Conservation (phyloP, 2,113 vertebrate species). For the Synodontis membranacea region DNA sequence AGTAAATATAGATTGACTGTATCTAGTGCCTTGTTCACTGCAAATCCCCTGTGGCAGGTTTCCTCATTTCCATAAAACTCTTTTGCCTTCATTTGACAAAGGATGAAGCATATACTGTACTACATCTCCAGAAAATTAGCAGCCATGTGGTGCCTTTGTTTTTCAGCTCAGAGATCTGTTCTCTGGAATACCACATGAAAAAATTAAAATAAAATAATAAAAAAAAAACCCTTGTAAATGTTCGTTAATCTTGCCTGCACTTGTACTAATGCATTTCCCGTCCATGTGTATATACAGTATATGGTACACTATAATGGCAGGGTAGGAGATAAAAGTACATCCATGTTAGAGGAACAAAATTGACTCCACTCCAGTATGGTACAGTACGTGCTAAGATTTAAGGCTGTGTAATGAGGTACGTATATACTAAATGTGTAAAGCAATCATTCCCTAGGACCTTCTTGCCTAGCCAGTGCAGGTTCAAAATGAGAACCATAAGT, state of each 20-base stretch:
- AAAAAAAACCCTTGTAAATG: neutral
- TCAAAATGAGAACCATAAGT: neutral
- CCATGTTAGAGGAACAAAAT: neutral
- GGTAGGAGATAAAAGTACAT: neutral
- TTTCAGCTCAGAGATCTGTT: neutral
- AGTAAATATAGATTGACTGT: conserved; percentile 71
- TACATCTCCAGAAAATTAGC: conserved; percentile 62
- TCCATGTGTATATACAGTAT: neutral
- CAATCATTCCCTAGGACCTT: neutral
- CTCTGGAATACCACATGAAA: conserved; percentile 17
- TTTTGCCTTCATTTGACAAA: conserved; percentile 69
- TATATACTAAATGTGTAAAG: neutral
- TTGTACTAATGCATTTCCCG: neutral
- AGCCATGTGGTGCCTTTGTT: conserved; percentile 47
- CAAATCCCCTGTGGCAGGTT: conserved; percentile 68
- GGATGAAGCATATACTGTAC: conserved; percentile 59
- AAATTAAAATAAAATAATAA: neutral
- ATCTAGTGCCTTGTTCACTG: conserved; percentile 70
- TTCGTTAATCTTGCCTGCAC: neutral
- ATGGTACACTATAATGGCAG: neutral
- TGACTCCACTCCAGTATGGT: neutral
- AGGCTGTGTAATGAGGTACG: neutral
- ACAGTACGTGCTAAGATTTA: neutral
- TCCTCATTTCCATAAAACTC: conserved; percentile 76
- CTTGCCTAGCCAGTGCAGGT: neutral